Percentiles rank a stretch among this genome's conserved stretches.
Evolutionary conservation across 2,888 invertebrate genomes (phyloP).

Genomic region (Drosophila sordidapex): DNA sequence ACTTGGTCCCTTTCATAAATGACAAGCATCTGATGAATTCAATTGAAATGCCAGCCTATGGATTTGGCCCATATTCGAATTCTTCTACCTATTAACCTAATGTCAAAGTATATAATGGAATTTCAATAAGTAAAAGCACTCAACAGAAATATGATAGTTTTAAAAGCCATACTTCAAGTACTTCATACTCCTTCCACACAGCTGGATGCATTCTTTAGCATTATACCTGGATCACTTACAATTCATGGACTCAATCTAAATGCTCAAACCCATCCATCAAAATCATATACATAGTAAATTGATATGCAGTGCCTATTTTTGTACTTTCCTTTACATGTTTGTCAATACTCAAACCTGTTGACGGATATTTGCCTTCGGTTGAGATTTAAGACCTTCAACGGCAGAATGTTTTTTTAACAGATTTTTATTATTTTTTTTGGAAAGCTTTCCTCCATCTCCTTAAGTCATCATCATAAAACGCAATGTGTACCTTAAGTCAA

Average conservation of each 20-base stretch:
- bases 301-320: conserved; percentile 45
- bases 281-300: conserved; percentile 53
- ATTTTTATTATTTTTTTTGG: conserved; percentile 23
- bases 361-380: conserved; percentile 48
- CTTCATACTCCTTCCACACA: background rate
- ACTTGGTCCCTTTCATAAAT: background rate
- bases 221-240: conserved; percentile 16
- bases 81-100: background rate
- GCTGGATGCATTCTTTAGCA: background rate
- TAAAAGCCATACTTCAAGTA: background rate
- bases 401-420: conserved; percentile 15
- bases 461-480: conserved; percentile 66
- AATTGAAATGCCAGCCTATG: background rate
- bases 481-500: conserved; percentile 72
- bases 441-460: conserved; percentile 21
- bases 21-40: background rate
- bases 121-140: background rate
- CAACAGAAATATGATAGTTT: background rate
- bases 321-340: conserved; percentile 58
- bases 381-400: conserved; percentile 50
- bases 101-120: background rate
- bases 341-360: conserved; percentile 73
- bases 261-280: conserved; percentile 42
- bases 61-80: background rate
- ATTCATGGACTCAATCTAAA: conserved; percentile 40